Evolutionary conservation across 1,140 invertebrate genomes (phyloP).

Genomic region (Teleogryllus occipitalis): DNA sequence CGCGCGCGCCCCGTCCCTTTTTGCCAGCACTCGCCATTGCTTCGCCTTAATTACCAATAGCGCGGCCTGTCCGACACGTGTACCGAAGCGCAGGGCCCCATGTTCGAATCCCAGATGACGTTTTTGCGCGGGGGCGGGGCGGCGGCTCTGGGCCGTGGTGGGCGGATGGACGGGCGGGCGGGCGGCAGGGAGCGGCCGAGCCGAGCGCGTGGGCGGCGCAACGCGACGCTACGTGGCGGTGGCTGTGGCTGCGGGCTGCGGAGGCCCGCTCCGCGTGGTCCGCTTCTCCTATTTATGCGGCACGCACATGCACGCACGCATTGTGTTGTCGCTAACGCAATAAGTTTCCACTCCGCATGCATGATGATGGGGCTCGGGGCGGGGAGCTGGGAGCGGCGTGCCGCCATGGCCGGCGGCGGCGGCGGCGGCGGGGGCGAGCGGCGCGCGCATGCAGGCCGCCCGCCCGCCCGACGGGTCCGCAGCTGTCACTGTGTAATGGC

Average conservation of each 20-base stretch:
- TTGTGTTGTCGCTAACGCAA: neutral
- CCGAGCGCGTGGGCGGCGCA: neutral
- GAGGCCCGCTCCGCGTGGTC: too few relatives aligned
- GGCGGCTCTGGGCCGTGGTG: too few relatives aligned
- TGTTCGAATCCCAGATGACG: constrained; percentile 3
- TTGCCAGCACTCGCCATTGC: neutral
- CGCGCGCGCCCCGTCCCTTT: neutral
- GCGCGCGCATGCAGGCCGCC: too few relatives aligned
- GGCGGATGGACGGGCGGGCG: too few relatives aligned
- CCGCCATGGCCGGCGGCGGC: too few relatives aligned
- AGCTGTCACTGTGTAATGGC: neutral
- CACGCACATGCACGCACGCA: neutral
- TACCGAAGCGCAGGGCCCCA: neutral
- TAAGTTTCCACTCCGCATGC: neutral
- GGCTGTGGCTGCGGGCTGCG: too few relatives aligned
- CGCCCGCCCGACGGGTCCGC: too few relatives aligned
- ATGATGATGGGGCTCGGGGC: neutral
- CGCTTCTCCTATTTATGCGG: neutral
- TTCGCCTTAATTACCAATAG: neutral
- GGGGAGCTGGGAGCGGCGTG: too few relatives aligned
- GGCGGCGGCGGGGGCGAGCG: too few relatives aligned
- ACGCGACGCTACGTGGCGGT: too few relatives aligned
- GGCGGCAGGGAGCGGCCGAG: too few relatives aligned
- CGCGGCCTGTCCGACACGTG: neutral
- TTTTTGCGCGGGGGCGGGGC: neutral